A percentile compares a stretch with the other conserved stretches of the same genome.
These are phyloP conservation scores for Hololepta plana DNA, from an alignment of 2,888 invertebrate genomes.

Conservation along the genomic window DNA sequence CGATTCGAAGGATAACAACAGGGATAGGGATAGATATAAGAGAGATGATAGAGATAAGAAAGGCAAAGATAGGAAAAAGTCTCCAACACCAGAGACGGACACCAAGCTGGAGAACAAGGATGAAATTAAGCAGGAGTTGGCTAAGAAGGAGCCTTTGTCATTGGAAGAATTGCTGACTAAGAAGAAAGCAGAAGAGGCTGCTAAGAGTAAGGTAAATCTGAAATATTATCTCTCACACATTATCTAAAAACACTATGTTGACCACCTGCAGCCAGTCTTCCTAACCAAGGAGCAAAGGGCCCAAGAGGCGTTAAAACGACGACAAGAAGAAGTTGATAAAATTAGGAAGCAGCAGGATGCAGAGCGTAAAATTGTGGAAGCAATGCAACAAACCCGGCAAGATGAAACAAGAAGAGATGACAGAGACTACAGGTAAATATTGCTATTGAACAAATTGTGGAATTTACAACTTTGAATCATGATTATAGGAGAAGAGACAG, in stretches of 20 bases:
- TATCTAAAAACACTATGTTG: slow-evolving; percentile 1
- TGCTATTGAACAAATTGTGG: too few species aligned
- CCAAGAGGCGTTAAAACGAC: slow-evolving; percentile 69
- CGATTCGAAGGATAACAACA: slow-evolving; percentile 14
- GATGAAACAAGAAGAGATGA: slow-evolving; percentile 21
- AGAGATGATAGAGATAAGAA: slow-evolving; percentile 16
- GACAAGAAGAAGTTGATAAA: slow-evolving; percentile 78
- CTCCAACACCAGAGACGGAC: slow-evolving; percentile 24
- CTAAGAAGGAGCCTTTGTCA: slow-evolving; percentile 74
- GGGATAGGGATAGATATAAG: slow-evolving; percentile 14
- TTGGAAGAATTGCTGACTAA: slow-evolving; percentile 89
- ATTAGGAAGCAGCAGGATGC: slow-evolving; percentile 55
- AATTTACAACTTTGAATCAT: slow-evolving; percentile 6
- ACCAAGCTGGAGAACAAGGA: slow-evolving; percentile 2
- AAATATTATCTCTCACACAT: slow-evolving; percentile 1
- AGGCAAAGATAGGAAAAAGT: slow-evolving; percentile 20
- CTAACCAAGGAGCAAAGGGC: slow-evolving; percentile 90
- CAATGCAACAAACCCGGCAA: slow-evolving; percentile 16
- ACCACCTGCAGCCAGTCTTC: slow-evolving; percentile 60
- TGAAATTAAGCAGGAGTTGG: slow-evolving; percentile 15
- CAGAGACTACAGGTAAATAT: slow-evolving; percentile 14
- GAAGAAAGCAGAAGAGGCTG: slow-evolving; percentile 91
- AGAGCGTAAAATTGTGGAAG: slow-evolving; percentile 28
- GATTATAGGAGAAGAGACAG: slow-evolving; percentile 28
- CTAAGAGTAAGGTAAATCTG: slow-evolving; percentile 56